Base-by-base conservation (phyloP, 37 sponge, comb jelly and placozoan species). In the Halichondria panicea region DNA sequence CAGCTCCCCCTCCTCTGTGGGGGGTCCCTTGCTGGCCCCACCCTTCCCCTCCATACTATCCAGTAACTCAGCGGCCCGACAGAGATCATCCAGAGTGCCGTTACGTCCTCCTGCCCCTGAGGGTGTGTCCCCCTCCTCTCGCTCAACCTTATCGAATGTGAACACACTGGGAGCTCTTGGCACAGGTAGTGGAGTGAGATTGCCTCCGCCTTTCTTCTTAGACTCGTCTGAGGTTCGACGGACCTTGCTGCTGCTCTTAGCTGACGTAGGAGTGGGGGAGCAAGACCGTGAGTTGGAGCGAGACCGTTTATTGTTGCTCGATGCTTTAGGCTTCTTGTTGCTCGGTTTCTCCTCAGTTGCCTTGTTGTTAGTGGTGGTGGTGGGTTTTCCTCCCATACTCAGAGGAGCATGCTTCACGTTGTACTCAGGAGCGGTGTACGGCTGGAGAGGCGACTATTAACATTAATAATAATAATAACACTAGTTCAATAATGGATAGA, bases 11-110 rank as follows among this genome's bases (percentile, higher is more conserved):
- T 30, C 55, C 36, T 53, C 44, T 43, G 27, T 28, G 27, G 38
- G 8, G 24, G 9, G 39, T 22, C 12, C 40, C 59, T 72, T 72
- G 33, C 4, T 40, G 21, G 27, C 8, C 34, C 35, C 35, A 28
- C 41, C 76, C 7, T 64, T 66, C 37, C 56, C 38, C 25, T 81
- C 77, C 43, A 81, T 81, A 34, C 76, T 69, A 35, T 81, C 82
- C 48, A 88, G 67, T 24, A 71, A 77, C 70, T 76, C 88, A 11
- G 65, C 88, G 39, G 88, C 88, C 0, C 82, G 76, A 34, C 82
- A 81, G 24, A 88, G 66, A 63, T 88, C 88, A 63, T 88, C 88
- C 59, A 88, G 66, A 43, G 88, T 88, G 13, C 82, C 76, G 34
- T 41, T 56, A 3, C 66, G 56, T 43, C 55, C 58, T 2, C 60